These are phyloP conservation scores for Craterocephalus amniculus DNA, from an alignment of 2,797 vertebrate genomes.

Conservation along the genomic window DNA sequence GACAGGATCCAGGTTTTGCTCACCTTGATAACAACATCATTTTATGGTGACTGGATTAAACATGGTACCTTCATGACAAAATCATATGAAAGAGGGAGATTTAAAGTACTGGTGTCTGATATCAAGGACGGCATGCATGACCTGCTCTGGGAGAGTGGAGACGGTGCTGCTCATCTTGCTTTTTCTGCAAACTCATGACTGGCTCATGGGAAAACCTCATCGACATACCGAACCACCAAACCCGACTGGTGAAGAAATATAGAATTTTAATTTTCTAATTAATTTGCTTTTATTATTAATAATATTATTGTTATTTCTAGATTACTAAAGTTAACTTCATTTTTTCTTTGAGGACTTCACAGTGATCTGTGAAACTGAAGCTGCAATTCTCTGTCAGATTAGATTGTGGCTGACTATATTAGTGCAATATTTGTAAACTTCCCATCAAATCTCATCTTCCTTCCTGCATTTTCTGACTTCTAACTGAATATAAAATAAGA, in stretches of 20 bases:
- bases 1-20: slow-evolving; percentile 89
- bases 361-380: neutral
- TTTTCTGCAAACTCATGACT: slow-evolving; percentile 50
- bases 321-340: slow-evolving; percentile 3
- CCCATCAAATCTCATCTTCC: neutral
- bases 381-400: slow-evolving; percentile 21
- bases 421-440: slow-evolving; percentile 9
- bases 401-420: neutral
- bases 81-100: neutral
- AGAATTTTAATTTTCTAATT: slow-evolving; percentile 28
- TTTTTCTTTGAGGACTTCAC: slow-evolving; percentile 25
- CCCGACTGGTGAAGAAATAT: neutral
- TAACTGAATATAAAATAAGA: neutral
- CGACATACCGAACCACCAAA: neutral
- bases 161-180: slow-evolving; percentile 57
- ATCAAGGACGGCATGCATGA: slow-evolving; percentile 67
- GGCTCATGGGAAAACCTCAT: slow-evolving; percentile 57
- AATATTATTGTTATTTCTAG: slow-evolving; percentile 41
- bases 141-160: slow-evolving; percentile 58
- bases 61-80: neutral
- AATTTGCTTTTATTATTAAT: slow-evolving; percentile 10
- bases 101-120: neutral
- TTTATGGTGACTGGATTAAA: slow-evolving; percentile 85
- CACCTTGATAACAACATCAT: slow-evolving; percentile 83
- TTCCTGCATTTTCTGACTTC: neutral